Conservation (phyloP, 2,113 vertebrate genomes). For the Irena cyanogastra region DNA sequence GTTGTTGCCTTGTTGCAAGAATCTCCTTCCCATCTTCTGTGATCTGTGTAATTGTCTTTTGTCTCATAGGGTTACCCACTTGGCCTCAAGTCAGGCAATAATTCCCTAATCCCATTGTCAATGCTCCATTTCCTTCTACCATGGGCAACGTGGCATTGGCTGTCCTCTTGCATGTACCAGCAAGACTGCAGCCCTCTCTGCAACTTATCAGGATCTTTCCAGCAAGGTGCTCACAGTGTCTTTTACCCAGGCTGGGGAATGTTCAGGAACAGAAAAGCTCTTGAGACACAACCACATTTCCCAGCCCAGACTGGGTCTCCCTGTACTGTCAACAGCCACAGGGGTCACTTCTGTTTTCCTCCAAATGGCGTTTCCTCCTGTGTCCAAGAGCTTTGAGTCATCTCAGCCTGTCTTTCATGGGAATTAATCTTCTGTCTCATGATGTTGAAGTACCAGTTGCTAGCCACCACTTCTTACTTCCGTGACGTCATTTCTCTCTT, state of each 20-base stretch:
- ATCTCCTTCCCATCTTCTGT: neutral
- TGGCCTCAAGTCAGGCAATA: neutral
- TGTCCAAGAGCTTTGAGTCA: neutral
- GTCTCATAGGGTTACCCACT: neutral
- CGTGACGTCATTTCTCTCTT: neutral
- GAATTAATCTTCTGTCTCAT: neutral
- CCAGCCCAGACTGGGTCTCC: neutral
- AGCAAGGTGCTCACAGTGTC: neutral
- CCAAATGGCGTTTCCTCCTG: neutral
- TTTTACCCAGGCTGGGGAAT: neutral
- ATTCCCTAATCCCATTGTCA: conserved; percentile 2
- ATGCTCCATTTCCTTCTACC: neutral
- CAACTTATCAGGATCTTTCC: neutral
- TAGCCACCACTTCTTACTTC: neutral
- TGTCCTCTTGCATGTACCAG: neutral
- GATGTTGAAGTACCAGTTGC: neutral
- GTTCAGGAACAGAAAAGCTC: neutral
- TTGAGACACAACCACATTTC: neutral
- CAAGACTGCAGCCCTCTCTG: neutral
- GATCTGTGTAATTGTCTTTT: neutral
- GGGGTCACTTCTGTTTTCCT: neutral
- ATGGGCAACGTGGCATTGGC: neutral
- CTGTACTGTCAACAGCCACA: neutral
- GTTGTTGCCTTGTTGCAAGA: neutral
- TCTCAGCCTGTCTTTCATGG: neutral